Base-by-base conservation (phyloP, 2,113 vertebrate genomes). In the Phycodurus eques region DNA sequence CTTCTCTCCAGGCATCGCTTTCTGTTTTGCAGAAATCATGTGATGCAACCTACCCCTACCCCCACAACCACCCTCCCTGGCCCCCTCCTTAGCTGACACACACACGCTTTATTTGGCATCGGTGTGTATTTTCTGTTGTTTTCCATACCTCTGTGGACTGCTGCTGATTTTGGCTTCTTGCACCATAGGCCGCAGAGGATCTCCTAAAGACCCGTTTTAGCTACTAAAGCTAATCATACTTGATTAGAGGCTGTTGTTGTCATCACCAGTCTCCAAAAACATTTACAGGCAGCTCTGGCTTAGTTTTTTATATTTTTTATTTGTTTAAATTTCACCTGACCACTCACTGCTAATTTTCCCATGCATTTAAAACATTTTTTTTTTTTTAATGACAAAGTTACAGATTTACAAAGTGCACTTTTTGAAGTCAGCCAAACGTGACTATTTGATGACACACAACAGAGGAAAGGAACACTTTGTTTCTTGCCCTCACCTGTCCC, bases 21-120 rank as follows among this genome's bases (percentile, higher is more conserved):
- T 90, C 73, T 88, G 74, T 83, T 86, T 88, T 83, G 59, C 73
- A 70, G 83, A 81, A 85, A 70, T 84, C 85, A 86, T 81, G 82
- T 88, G 84, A 84, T 71, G 64, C 59, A 63, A 64, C 39, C 68
- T 8, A n/a, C 51, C 11, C 33, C 31, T 9, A 1, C 57, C 51
- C 2, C 3, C n/a, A 19, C 49, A 15, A 1, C 20, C 57, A 15
- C 43, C 42, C 6, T 22, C 43, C 42, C 6, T 22, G 35, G 59
- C n/a, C 60, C 33, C 33, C 15, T 14, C 35, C 39, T 56, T n/a
- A 19, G 22, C 47, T 66, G 64, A 65, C 71, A 67, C 80, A 72
- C 62, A 77, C 62, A 49, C 56, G 35, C 77, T 72, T 70, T 33
- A 51, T 71, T 56, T 59, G 44, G 72, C 59, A 20, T 51, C 3